Evolutionary conservation across 2,797 vertebrate species (phyloP).

Genomic region (Protonibea diacanthus): DNA sequence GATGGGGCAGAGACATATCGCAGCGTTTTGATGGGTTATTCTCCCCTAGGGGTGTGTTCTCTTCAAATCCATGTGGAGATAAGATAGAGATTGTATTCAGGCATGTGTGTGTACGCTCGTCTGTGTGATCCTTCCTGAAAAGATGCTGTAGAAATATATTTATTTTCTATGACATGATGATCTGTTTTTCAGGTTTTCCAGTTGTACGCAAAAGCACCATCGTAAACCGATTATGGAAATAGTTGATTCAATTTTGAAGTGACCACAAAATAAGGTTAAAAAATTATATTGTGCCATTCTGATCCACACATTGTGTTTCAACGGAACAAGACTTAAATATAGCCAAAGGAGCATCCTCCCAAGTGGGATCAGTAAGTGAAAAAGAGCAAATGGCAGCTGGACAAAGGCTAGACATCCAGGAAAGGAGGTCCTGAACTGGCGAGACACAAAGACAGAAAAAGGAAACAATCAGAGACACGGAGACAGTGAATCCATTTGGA

Average conservation of each 20-base stretch:
- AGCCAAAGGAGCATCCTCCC: constrained; percentile 8
- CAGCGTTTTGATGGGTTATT: constrained; percentile 33
- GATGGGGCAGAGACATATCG: constrained; percentile 10
- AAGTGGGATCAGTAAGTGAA: constrained; percentile 35
- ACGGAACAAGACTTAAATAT: not conserved
- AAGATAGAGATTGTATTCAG: constrained; percentile 18
- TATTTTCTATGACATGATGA: constrained; percentile 1
- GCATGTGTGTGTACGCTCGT: constrained; percentile 2
- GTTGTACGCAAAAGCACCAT: not conserved
- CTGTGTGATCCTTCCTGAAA: not conserved
- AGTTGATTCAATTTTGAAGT: constrained; percentile 9
- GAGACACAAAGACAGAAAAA: constrained; percentile 70
- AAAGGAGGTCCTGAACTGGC: constrained; percentile 66
- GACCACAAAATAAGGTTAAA: not conserved
- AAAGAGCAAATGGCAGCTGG: constrained; percentile 55
- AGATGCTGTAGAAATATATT: not conserved
- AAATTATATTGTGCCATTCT: not conserved
- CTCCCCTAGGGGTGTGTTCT: constrained; percentile 10
- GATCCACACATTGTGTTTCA: not conserved
- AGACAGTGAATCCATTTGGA: constrained; percentile 70
- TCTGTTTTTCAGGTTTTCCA: not conserved
- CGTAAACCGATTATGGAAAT: constrained; percentile 13
- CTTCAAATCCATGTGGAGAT: constrained; percentile 36
- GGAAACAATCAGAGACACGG: constrained; percentile 65
- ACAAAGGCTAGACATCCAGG: constrained; percentile 63